Evolutionary conservation across 2,888 invertebrate species (phyloP).

Genomic region (Volucella zonaria): DNA sequence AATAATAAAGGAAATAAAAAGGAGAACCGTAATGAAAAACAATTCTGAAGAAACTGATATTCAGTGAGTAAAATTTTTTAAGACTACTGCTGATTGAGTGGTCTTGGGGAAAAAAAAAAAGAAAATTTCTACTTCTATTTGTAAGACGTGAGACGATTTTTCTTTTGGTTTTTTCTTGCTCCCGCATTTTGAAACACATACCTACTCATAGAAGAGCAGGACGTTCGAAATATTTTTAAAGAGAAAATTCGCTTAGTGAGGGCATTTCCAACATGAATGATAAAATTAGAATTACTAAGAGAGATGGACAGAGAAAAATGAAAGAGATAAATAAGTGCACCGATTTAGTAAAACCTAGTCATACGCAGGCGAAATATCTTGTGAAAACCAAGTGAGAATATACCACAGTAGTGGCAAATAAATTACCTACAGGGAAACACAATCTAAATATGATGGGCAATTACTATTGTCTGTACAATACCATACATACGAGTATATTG

Average conservation of each 20-base stretch:
- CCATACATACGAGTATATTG: no score
- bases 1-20: slow-evolving; percentile 53
- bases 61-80: slow-evolving; percentile 51
- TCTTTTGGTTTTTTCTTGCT: slow-evolving; percentile 14
- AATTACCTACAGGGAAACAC: no score
- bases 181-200: slow-evolving; percentile 11
- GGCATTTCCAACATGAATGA: slow-evolving; percentile 20
- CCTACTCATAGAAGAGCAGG: slow-evolving; percentile 24
- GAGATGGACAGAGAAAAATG: slow-evolving; percentile 10
- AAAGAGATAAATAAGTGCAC: slow-evolving; percentile 9
- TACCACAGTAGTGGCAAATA: no score
- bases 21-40: slow-evolving; percentile 75
- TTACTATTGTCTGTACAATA: no score
- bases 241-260: not conserved
- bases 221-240: slow-evolving; percentile 1
- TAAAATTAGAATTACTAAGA: slow-evolving; percentile 24
- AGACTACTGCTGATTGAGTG: slow-evolving; percentile 40
- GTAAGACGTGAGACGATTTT: not conserved
- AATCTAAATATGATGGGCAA: no score
- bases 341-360: no score
- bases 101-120: slow-evolving; percentile 33
- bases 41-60: slow-evolving; percentile 74
- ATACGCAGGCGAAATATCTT: no score
- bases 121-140: not conserved
- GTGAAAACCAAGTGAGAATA: no score